These are phyloP conservation scores for Rhopalosiphum padi DNA, from an alignment of 1,140 invertebrate species.

Conservation along the genomic window DNA sequence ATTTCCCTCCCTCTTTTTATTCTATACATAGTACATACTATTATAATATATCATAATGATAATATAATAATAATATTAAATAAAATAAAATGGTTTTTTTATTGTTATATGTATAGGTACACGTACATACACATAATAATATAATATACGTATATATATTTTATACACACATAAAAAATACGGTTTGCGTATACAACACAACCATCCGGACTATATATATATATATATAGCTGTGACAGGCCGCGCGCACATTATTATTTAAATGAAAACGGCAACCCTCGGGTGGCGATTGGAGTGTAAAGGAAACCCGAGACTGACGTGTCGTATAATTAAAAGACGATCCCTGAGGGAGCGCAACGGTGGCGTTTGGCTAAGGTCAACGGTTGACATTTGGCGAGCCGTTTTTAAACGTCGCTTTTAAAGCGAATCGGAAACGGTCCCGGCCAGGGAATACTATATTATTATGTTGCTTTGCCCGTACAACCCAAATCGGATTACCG, in stretches of 20 bases:
- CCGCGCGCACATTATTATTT: background rate
- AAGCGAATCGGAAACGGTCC: constrained; percentile 57
- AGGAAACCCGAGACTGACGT: constrained; percentile 56
- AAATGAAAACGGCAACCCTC: constrained; percentile 48
- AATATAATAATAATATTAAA: background rate
- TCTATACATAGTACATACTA: background rate
- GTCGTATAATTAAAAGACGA: constrained; percentile 57
- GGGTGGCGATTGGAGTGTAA: constrained; percentile 18
- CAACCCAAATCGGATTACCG: constrained; percentile 30
- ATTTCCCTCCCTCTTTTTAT: constrained; percentile 7
- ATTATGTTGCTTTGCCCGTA: background rate
- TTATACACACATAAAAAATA: background rate
- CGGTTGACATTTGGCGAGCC: constrained; percentile 51
- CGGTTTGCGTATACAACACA: background rate
- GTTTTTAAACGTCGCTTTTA: constrained; percentile 57
- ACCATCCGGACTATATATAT: no score
- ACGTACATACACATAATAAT: background rate
- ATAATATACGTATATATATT: background rate
- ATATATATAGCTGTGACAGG: background rate
- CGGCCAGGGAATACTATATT: constrained; percentile 25
- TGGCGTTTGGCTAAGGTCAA: constrained; percentile 47
- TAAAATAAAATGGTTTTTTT: background rate
- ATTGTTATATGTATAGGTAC: background rate
- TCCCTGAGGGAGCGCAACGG: constrained; percentile 34
- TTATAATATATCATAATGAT: background rate